Conservation (phyloP, 1,140 invertebrate species). For the Drosophila nigromelanica region DNA sequence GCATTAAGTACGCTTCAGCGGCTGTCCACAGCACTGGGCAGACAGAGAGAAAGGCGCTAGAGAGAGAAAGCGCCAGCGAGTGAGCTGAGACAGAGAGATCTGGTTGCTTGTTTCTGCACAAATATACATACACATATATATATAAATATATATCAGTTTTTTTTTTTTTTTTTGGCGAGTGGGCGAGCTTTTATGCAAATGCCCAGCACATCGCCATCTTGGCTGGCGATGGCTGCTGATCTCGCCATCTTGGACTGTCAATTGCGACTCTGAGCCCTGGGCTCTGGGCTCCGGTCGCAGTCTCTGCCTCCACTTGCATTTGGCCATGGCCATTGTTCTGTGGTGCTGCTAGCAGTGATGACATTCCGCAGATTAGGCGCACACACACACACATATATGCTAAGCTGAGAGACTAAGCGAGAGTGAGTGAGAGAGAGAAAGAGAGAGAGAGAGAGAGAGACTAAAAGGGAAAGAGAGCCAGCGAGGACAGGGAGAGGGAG, state of each 20-base stretch:
- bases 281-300: background rate
- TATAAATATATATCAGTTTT: constrained; percentile 4
- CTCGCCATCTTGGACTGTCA: constrained; percentile 72
- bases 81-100: constrained; percentile 2
- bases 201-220: constrained; percentile 66
- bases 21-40: background rate
- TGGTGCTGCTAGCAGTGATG: constrained; percentile 64
- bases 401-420: background rate
- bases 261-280: constrained; percentile 26
- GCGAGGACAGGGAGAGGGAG: background rate
- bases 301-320: constrained; percentile 38
- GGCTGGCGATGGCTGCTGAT: constrained; percentile 67
- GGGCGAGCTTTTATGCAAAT: constrained; percentile 48
- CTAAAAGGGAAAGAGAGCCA: background rate
- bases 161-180: constrained; percentile 22
- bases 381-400: background rate
- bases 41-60: background rate
- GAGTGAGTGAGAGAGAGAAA: background rate
- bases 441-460: background rate
- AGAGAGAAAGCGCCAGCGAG: background rate
- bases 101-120: background rate
- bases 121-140: too few relatives aligned
- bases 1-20: constrained; percentile 76
- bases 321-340: constrained; percentile 68
- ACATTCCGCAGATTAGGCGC: constrained; percentile 74